Evolutionary conservation across 2,797 vertebrate species (phyloP), one percentile per base, ranked within the genome.

Genomic region (Sebastiscus albofasciatus): DNA sequence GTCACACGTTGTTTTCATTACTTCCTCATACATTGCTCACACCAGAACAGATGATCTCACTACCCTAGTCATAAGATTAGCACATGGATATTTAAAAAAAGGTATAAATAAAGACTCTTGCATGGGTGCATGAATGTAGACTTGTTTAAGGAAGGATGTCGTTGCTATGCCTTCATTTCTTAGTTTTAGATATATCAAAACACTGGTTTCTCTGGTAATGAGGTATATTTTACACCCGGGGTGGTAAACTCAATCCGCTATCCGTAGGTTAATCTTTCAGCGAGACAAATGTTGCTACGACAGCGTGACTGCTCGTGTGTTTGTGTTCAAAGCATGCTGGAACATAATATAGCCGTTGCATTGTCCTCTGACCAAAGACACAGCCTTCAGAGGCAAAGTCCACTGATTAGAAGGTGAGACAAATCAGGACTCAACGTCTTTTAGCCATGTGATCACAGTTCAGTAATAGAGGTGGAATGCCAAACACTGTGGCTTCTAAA

Each of bases 401-500:
- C 31, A 49, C 54, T 79, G 74, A 90, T 89, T 83, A 88, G 59
- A 89, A 58, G 76, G 72, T 60, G 65, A 39, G 33, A 65, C 22
- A n/a, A 82, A 55, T 33, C 59, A 75, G 0, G 26, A 77, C 39
- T 74, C 56, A 80, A 42, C 5, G 31, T 16, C 13, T 34, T 22
- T 36, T 4, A 27, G 72, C 4, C 16, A 8, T 65, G 46, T 76
- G 64, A 86, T 86, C 49, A 2, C 62, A 31, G 66, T 31, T 69
- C 13, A 34, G 26, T 33, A 27, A 72, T 5, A 24, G 27, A 20
- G 27, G 22, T 64, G 18, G 67, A 75, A 68, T 5, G 27, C 46
- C 62, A 33, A 82, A 62, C 26, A 66, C 14, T 31, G 3, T 31
- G 3, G 6, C 2, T 27, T 67, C 5, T 78, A 33, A 39, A 39